Evolutionary conservation across 2,797 vertebrate species (phyloP).

Genomic region (Sparus aurata): DNA sequence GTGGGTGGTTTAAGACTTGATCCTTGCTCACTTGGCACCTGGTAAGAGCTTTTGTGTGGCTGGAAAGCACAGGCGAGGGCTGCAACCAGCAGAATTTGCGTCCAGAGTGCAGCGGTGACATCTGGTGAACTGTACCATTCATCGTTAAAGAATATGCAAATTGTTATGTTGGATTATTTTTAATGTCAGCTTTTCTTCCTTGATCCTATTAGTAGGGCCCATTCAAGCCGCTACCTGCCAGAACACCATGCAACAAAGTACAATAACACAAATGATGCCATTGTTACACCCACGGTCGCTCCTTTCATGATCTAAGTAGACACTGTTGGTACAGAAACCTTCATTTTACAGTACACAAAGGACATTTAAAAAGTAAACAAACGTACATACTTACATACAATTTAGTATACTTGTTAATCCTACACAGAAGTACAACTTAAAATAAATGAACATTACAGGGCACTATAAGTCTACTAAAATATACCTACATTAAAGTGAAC

Average conservation of each 20-base stretch:
- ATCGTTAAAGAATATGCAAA: conserved; percentile 81
- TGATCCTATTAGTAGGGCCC: conserved; percentile 80
- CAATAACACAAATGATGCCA: conserved; percentile 72
- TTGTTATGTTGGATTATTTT: conserved; percentile 81
- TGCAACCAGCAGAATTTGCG: conserved; percentile 59
- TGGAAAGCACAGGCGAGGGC: conserved; percentile 58
- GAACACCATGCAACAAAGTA: conserved; percentile 65
- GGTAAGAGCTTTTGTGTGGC: conserved; percentile 65
- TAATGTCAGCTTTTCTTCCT: conserved; percentile 78
- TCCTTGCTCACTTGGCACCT: conserved; percentile 74
- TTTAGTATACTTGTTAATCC: no score
- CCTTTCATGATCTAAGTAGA: conserved; percentile 53
- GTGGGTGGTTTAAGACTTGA: conserved; percentile 69
- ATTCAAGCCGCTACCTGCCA: conserved; percentile 73
- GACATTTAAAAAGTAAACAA: no score
- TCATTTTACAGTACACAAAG: neutral
- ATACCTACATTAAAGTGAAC: no score
- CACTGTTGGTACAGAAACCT: conserved; percentile 32
- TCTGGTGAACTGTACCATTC: conserved; percentile 81
- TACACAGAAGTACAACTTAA: no score
- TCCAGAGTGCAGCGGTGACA: conserved; percentile 78
- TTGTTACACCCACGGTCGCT: conserved; percentile 64
- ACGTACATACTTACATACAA: no score
- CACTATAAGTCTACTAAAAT: no score
- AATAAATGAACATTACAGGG: no score